Base-by-base conservation (phyloP, 2,888 invertebrate genomes). In the Physocephala rufipes region DNA sequence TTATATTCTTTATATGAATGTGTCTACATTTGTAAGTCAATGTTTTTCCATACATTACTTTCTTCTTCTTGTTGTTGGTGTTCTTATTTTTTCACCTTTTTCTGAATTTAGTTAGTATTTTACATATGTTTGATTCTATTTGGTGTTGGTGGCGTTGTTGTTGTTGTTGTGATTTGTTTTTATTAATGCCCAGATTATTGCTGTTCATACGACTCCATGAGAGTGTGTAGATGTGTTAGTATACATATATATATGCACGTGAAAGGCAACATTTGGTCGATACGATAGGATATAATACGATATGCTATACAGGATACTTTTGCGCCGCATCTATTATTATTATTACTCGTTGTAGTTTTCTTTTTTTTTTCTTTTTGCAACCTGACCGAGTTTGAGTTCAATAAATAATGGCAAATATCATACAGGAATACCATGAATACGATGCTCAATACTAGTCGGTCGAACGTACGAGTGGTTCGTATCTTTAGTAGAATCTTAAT, bases 161-260 rank as follows among this genome's bases (percentile, higher is more conserved):
- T 15, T 61, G 12, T 12, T 30, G 28, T 62, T 62, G 19, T 62
- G 30, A 28, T 36, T 36, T 61, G 9, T 12, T 30, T 62, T 62
- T 62, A 15, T 62, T 62, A 62, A 21, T 62, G n/a, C 43, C 61
- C 67, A 45, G 67, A 67, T 67, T 67, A 67, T 67, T 55, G 55
- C 55, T 24, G 45, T 67, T 67, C 55, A 67, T 58, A 51, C 51
- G 30, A n/a, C n/a, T 62, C 36, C 19, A 53, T 21, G n/a, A n/a
- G 15, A 21, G 21, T 21, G 53, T 53, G 21, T 19, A 13, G 19
- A 7, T 51, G 13, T 13, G 13, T 5, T 16, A 16, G 47, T 47
- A 15, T 47, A 1, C 16, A 47, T 47, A 47, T 16, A 47, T 47
- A 47, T 16, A 47, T 47, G 16, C n/a, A n/a, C n/a, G n/a, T n/a